Percentiles rank a stretch among this genome's conserved stretches.
phyloP scores from a whole-genome alignment of 2,888 invertebrate genomes.

The Lamproptera curius region DNA sequence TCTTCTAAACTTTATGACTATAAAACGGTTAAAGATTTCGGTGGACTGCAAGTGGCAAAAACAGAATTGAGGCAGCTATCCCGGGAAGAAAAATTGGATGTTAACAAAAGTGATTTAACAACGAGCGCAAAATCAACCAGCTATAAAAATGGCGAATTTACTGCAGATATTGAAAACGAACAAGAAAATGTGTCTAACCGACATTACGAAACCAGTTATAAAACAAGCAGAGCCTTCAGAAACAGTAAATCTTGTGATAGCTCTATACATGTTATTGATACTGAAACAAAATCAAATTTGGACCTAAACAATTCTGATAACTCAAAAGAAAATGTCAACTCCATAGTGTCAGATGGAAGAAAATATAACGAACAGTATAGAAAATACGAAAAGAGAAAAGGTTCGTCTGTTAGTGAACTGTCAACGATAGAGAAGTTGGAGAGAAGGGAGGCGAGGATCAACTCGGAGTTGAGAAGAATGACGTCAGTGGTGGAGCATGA shows the following conservation, averaged over 20 bases:
- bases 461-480: conserved; percentile 24
- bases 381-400: neutral
- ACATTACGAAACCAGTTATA: neutral
- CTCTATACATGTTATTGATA: too few relatives aligned
- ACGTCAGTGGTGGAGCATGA: conserved; percentile 48
- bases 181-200: neutral
- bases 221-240: neutral
- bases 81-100: too few relatives aligned
- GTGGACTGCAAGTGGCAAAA: neutral
- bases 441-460: neutral
- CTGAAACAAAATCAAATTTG: too few relatives aligned
- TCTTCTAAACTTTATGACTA: neutral
- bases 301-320: neutral
- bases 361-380: neutral
- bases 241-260: too few relatives aligned
- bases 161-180: too few relatives aligned
- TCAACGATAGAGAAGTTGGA: neutral
- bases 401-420: neutral
- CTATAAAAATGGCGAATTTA: too few relatives aligned
- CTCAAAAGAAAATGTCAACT: neutral
- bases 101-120: too few relatives aligned
- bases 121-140: too few relatives aligned
- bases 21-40: neutral
- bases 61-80: neutral
- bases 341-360: neutral